Conservation (phyloP, 2,888 invertebrate species). For the Tiliacea aurago region DNA sequence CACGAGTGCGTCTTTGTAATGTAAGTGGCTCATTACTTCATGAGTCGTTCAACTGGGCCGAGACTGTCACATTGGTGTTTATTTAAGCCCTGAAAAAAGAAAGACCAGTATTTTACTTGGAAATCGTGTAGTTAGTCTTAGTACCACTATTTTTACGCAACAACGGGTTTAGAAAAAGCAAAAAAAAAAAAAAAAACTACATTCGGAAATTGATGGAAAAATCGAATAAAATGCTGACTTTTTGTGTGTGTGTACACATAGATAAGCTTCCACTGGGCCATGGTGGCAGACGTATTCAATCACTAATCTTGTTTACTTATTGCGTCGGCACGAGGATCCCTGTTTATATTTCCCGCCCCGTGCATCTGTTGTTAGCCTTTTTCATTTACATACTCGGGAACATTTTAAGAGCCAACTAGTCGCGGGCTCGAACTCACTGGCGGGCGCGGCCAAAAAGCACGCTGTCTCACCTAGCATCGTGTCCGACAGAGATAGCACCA, state of each 20-base stretch:
- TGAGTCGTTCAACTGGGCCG: conserved; percentile 18
- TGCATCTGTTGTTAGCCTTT: conserved; percentile 2
- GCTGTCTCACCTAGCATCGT: no score
- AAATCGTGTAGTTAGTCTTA: not conserved
- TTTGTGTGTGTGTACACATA: not conserved
- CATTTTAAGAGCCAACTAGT: no score
- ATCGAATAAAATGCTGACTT: not conserved
- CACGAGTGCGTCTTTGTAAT: conserved; percentile 14
- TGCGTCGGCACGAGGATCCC: not conserved
- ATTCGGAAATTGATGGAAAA: not conserved
- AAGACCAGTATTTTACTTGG: not conserved
- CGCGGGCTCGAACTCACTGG: no score
- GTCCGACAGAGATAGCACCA: no score
- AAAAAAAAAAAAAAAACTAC: not conserved
- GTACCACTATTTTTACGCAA: not conserved
- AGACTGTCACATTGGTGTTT: not conserved
- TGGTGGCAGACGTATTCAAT: conserved; percentile 7
- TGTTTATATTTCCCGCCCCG: not conserved
- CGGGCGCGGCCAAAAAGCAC: no score
- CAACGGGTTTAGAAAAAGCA: not conserved
- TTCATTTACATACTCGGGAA: not conserved
- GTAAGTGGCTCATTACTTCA: conserved; percentile 13
- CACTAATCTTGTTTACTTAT: conserved; percentile 2
- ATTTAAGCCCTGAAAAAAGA: conserved; percentile 5
- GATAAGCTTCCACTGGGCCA: not conserved